Evolutionary conservation across 2,113 vertebrate species (phyloP).

Genomic region (Siphamia tubifer): DNA sequence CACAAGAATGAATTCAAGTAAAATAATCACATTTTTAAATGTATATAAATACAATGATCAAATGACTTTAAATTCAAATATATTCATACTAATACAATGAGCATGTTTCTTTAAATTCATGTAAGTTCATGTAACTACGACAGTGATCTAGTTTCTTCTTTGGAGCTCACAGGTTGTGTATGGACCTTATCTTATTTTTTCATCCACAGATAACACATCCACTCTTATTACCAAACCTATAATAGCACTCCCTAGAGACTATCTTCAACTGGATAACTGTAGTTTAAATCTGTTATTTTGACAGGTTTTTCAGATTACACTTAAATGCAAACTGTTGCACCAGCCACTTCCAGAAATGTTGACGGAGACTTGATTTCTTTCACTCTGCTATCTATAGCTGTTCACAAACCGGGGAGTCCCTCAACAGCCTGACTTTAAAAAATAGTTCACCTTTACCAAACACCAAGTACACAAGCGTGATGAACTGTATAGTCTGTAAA

Average conservation of each 20-base stretch:
- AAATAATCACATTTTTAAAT: no score
- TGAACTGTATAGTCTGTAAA: conserved; percentile 27
- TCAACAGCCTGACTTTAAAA: conserved; percentile 22
- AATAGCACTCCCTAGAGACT: neutral
- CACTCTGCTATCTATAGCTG: neutral
- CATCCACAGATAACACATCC: neutral
- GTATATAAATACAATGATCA: no score
- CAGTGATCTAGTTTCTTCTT: no score
- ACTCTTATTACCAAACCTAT: neutral
- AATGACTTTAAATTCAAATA: no score
- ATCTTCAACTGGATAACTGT: conserved; percentile 15
- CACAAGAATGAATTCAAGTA: no score
- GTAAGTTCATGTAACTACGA: no score
- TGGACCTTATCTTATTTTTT: no score
- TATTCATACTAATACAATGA: no score
- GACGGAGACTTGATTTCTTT: conserved; percentile 4
- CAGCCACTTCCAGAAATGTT: conserved; percentile 18
- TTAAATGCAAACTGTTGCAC: conserved; percentile 41
- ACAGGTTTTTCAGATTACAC: conserved; percentile 39
- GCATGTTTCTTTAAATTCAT: no score
- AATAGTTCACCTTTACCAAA: conserved; percentile 33
- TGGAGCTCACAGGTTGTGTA: no score
- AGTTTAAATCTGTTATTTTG: conserved; percentile 5
- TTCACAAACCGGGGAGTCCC: conserved; percentile 47
- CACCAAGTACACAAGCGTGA: neutral